Base-by-base conservation (phyloP, 2,797 vertebrate species). In the Muscicapa striata region DNA sequence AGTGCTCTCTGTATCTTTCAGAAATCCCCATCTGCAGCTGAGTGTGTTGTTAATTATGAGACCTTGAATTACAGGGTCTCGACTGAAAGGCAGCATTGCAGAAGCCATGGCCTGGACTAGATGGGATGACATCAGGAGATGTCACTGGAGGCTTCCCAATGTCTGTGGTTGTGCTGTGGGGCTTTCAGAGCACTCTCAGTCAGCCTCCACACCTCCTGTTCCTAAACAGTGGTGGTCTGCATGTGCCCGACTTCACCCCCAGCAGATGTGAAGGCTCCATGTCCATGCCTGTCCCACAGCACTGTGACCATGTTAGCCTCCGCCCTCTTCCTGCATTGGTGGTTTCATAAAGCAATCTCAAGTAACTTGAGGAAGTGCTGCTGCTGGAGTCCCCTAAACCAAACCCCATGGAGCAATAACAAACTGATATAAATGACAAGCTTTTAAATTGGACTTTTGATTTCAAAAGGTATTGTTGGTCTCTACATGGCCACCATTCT, bases 1-100 rank as follows among this genome's bases (percentile, higher is more conserved):
- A 87, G 38, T 57, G 36, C 57, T 87, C 92, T 92, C 74, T 38
- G 77, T 19, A 62, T 79, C 89, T 84, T 88, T 97, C 75, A 96
- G 95, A 97, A 94, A 61, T 94, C 61, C 61, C 91, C 94, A 70
- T 13, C 6, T 19, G 57, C 62, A 82, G 48, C 54, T 81, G 84
- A 94, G 45, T 12, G 8, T 8, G 24, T 48, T 30, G 52, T 54
- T 20, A 54, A 54, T 32, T 54, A 20, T 32, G 52, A 20, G 52
- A 32, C 7, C 52, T 32, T 54, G 30, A 32, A 54, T 54, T 32
- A 54, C 30, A 54, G 30, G 30, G 12, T 21, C 52, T 54, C 32
- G 52, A 21, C 29, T 27, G 62, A 74, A 90, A 66, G 52, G 70
- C 51, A 66, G 20, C 51, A 36, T 16, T 64, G 38, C 7, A 52